Evolutionary conservation across 2,888 invertebrate genomes (phyloP), one percentile per base, ranked within the genome.

Genomic region (Leucophenga montana): DNA sequence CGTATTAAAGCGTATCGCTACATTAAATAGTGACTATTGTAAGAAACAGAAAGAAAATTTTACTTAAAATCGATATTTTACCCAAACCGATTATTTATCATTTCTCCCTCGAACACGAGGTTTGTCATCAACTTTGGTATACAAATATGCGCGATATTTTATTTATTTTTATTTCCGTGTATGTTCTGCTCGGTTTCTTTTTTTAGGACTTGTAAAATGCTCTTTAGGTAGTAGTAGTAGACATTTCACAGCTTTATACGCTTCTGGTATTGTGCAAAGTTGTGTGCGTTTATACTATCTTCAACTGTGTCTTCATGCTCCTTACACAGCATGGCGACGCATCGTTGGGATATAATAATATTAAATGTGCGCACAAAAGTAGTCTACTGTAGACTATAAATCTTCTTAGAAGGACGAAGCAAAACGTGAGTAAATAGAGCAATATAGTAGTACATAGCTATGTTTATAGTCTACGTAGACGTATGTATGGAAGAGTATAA

Each of bases 341-440:
- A 46, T n/a, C 46, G n/a, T 46, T 3, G 1, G 46, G 14, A n/a
- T 46, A 46, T 46, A 46, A 46, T 46, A n/a, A 46, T 3, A 46
- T 46, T 46, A 14, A 46, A 46, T 46, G 46, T 6, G 46, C 46
- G 14, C 46, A 27, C 27, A 27, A 27, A 27, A 27, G 27, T 27
- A 27, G 4, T 3, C 27, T 13, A 46, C 2, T 4, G 46, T n/a
- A 46, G 46, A 46, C 46, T 46, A 46, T n/a, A 46, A 13, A 66
- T 48, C 66, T 53, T 50, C 74, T 73, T 14, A 27, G 27, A 27
- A 27, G 27, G 27, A 27, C 2, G 27, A 27, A 27, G 27, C 4
- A 27, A 27, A 27, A 27, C 27, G 27, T 27, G 27, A 3, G 27
- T 27, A 27, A 3, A 27, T 27, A 27, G 2, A n/a, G n/a, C n/a